Percentiles rank a stretch among this genome's conserved stretches.
phyloP scores from a whole-genome alignment of 1,140 invertebrate species.

The Pectinophora gossypiella region DNA sequence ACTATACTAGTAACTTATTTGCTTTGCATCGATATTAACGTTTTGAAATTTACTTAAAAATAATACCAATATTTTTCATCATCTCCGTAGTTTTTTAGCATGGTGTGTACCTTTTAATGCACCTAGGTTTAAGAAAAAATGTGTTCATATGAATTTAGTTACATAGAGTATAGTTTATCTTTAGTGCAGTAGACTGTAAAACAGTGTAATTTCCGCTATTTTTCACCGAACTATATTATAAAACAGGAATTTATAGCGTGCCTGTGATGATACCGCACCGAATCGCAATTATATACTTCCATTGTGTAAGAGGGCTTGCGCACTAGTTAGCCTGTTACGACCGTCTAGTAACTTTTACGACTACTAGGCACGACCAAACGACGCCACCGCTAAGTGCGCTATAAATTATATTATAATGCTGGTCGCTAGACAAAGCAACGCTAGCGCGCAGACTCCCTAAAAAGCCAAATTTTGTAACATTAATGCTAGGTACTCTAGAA shows the following conservation, averaged over 20 bases:
- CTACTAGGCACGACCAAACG: too few species aligned
- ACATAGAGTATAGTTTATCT: slow-evolving; percentile 52
- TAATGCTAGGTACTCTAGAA: neutral
- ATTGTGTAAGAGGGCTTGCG: too few species aligned
- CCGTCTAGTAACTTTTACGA: too few species aligned
- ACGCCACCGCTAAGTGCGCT: too few species aligned
- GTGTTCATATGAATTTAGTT: slow-evolving; percentile 73
- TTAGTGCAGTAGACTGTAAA: slow-evolving; percentile 54
- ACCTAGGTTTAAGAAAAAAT: slow-evolving; percentile 65
- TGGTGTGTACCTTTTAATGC: slow-evolving; percentile 52
- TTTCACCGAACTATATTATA: slow-evolving; percentile 22
- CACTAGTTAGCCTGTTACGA: too few species aligned
- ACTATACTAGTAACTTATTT: neutral
- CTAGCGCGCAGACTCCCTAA: neutral
- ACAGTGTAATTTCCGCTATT: slow-evolving; percentile 51
- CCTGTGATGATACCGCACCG: neutral
- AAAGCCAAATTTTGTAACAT: neutral
- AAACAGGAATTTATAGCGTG: neutral
- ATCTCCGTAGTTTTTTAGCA: slow-evolving; percentile 42
- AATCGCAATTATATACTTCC: neutral
- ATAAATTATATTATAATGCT: too few species aligned
- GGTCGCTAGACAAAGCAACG: too few species aligned
- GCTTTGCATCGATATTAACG: neutral
- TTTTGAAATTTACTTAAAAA: neutral
- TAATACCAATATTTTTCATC: slow-evolving; percentile 9